Evolutionary conservation across 2,113 vertebrate species (phyloP).

Genomic region (Odontophorus gujanensis): DNA sequence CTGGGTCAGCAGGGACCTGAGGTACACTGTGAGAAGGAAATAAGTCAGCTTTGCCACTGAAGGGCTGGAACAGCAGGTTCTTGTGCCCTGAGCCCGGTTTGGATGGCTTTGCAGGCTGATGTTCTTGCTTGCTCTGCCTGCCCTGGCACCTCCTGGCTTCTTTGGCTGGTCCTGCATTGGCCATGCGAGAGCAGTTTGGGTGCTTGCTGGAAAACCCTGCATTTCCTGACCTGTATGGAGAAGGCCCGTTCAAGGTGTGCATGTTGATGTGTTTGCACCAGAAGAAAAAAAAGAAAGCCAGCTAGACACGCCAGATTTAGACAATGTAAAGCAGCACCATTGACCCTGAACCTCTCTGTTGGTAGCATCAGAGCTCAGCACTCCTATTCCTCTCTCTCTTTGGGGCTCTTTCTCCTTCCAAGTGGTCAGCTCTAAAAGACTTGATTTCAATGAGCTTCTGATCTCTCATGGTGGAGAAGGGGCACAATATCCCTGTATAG

Average conservation of each 20-base stretch:
- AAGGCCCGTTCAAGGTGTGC: not conserved
- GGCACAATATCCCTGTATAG: not conserved
- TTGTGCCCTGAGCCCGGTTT: not conserved
- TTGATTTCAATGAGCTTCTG: not conserved
- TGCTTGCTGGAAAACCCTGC: fast-evolving
- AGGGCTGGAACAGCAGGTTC: not conserved
- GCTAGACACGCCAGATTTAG: not conserved
- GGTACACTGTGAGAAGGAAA: not conserved
- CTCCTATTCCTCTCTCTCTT: not conserved
- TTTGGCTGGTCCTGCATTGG: not conserved
- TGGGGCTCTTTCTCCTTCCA: not conserved
- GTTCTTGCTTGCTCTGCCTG: not conserved
- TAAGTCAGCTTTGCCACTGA: not conserved
- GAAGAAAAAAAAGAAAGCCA: not conserved
- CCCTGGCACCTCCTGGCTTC: not conserved
- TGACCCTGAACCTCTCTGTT: not conserved
- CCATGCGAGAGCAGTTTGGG: not conserved
- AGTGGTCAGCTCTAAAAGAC: not conserved
- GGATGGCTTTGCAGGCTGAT: not conserved
- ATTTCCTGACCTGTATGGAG: not conserved
- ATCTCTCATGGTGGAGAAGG: not conserved
- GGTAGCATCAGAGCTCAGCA: not conserved
- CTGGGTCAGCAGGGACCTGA: not conserved
- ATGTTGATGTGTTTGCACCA: not conserved
- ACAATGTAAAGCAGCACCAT: not conserved